These are phyloP conservation scores for Margarornis squamiger DNA, from an alignment of 2,797 vertebrate genomes.

Conservation along the genomic window DNA sequence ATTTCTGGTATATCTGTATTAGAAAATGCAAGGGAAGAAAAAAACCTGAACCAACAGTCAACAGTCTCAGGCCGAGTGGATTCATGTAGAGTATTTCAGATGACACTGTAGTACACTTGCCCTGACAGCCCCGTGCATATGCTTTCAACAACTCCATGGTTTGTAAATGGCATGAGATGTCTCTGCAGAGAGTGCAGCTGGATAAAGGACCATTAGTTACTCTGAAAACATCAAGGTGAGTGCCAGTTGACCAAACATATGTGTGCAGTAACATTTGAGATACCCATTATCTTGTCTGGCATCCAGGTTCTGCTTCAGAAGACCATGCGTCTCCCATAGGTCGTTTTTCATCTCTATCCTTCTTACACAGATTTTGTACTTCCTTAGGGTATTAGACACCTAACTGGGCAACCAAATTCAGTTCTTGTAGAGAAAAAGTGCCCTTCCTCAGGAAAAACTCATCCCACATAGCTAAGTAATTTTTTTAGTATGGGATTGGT, in stretches of 20 bases:
- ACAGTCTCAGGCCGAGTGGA: background rate
- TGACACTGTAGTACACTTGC: background rate
- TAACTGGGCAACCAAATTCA: background rate
- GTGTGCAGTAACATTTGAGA: background rate
- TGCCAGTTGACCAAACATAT: background rate
- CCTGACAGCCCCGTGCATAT: background rate
- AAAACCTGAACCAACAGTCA: background rate
- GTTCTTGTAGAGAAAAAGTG: background rate
- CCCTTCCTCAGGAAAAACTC: background rate
- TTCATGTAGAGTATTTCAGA: background rate
- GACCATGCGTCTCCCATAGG: background rate
- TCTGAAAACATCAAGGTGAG: background rate
- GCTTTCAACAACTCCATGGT: background rate
- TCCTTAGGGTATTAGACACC: background rate
- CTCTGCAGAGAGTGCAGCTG: background rate
- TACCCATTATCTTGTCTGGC: background rate
- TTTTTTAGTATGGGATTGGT: background rate
- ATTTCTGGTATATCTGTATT: background rate
- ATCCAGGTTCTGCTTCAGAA: background rate
- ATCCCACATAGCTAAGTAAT: background rate
- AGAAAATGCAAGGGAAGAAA: background rate
- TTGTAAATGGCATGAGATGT: background rate
- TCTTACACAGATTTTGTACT: background rate
- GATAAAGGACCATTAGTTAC: background rate
- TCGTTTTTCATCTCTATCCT: background rate